Evolutionary conservation across 2,888 invertebrate genomes (phyloP).

Genomic region (Machimus atricapillus): DNA sequence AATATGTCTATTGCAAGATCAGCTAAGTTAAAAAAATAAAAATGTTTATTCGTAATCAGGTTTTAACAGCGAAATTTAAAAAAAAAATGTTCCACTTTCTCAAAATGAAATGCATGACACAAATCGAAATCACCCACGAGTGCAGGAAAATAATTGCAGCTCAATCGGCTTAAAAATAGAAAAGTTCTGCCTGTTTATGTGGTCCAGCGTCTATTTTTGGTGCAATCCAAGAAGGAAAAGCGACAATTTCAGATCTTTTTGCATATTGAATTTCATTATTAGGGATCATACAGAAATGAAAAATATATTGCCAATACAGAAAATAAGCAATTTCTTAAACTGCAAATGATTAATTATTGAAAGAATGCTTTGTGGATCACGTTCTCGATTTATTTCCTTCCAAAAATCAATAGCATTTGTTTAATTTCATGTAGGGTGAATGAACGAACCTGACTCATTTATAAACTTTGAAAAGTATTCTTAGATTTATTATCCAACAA

Average conservation of each 20-base stretch:
- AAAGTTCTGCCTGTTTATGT: not conserved
- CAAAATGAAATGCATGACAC: not conserved
- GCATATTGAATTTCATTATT: not conserved
- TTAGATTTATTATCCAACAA: no score
- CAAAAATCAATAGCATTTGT: not conserved
- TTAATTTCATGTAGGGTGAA: not conserved
- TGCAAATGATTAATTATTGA: not conserved
- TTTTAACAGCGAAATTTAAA: not conserved
- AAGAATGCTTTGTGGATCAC: not conserved
- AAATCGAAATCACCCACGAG: not conserved
- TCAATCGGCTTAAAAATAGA: not conserved
- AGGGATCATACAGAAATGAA: no score
- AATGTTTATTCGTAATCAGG: no score
- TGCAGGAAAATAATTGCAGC: not conserved
- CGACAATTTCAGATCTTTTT: not conserved
- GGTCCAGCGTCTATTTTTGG: not conserved
- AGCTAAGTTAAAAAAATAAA: no score
- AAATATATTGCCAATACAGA: not conserved
- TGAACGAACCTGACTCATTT: not conserved
- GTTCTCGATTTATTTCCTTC: not conserved
- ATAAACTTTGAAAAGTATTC: not conserved
- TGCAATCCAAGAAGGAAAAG: not conserved
- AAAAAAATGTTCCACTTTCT: not conserved
- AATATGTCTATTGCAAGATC: no score
- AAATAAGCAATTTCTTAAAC: no score